Percentiles rank a stretch among this genome's conserved stretches.
phyloP scores from a whole-genome alignment of 2,888 invertebrate genomes.

The Seladonia tumulorum region DNA sequence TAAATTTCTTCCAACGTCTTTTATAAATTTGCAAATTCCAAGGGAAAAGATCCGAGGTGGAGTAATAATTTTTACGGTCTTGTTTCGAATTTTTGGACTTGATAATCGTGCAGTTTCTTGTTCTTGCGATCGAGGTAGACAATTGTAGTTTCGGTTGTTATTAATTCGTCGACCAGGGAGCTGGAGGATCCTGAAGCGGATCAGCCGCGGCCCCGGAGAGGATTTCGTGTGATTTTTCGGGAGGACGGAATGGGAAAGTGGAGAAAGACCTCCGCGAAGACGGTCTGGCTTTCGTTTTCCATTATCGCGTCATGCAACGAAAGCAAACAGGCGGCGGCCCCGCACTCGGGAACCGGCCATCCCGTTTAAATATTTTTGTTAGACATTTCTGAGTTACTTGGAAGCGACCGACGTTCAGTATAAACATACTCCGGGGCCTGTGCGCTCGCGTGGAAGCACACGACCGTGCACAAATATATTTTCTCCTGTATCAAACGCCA shows the following conservation, averaged over 20 bases:
- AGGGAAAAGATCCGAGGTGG: too few relatives aligned
- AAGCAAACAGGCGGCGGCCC: constrained; percentile 70
- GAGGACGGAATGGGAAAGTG: constrained; percentile 9
- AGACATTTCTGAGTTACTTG: constrained; percentile 75
- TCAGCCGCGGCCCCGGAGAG: not conserved
- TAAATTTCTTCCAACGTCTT: too few relatives aligned
- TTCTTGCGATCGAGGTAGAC: not conserved
- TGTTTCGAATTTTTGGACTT: too few relatives aligned
- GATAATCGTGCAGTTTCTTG: too few relatives aligned
- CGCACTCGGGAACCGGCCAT: constrained; percentile 69
- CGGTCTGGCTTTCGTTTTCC: constrained; percentile 66
- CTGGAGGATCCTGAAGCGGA: not conserved
- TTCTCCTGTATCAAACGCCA: constrained; percentile 49
- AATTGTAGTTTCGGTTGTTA: not conserved
- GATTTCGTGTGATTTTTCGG: constrained; percentile 37
- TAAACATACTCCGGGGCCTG: constrained; percentile 63
- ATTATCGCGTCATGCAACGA: constrained; percentile 67
- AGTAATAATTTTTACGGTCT: too few relatives aligned
- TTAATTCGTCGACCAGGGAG: not conserved
- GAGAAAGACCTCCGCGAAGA: constrained; percentile 47
- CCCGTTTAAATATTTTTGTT: constrained; percentile 80
- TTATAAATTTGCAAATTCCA: too few relatives aligned
- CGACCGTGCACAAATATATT: constrained; percentile 60
- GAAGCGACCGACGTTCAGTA: constrained; percentile 59
- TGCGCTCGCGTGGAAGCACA: constrained; percentile 59